A percentile compares a stretch with the other conserved stretches of the same genome.
phyloP scores from a whole-genome alignment of 2,113 vertebrate genomes.

The Nanorana parkeri region DNA sequence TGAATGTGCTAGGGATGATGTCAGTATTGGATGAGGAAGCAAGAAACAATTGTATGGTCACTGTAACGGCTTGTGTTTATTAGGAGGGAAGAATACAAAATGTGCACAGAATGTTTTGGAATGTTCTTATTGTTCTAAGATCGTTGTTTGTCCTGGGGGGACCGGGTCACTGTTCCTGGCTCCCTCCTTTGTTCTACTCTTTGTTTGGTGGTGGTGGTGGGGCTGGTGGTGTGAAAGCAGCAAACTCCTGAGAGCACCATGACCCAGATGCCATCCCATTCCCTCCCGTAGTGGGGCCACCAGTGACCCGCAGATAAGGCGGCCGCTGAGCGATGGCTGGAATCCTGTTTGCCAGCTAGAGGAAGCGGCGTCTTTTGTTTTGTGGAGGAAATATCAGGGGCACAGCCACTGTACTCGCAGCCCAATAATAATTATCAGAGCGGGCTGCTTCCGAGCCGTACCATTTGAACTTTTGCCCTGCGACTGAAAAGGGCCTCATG shows the following conservation, averaged over 20 bases:
- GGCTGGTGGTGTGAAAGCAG: neutral
- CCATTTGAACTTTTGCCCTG: conserved; percentile 75
- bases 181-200: conserved; percentile 5
- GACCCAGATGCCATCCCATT: conserved; percentile 3
- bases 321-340: conserved; percentile 29
- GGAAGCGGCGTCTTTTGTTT: conserved; percentile 52
- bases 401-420: neutral
- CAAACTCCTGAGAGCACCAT: neutral
- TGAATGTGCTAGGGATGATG: neutral
- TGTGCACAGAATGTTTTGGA: neutral
- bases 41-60: neutral
- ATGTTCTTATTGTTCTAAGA: neutral
- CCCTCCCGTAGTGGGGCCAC: neutral
- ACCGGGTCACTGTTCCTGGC: neutral
- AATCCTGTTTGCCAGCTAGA: conserved; percentile 45
- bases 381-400: conserved; percentile 33
- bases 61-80: neutral
- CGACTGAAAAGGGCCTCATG: conserved; percentile 73
- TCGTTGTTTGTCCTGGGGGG: neutral
- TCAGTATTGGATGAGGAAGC: neutral
- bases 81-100: neutral
- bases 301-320: conserved; percentile 47
- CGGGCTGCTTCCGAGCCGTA: conserved; percentile 75
- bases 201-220: neutral
- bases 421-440: conserved; percentile 64